Base-by-base conservation (phyloP, 2,797 vertebrate species). In the Sebastes diploproa region DNA sequence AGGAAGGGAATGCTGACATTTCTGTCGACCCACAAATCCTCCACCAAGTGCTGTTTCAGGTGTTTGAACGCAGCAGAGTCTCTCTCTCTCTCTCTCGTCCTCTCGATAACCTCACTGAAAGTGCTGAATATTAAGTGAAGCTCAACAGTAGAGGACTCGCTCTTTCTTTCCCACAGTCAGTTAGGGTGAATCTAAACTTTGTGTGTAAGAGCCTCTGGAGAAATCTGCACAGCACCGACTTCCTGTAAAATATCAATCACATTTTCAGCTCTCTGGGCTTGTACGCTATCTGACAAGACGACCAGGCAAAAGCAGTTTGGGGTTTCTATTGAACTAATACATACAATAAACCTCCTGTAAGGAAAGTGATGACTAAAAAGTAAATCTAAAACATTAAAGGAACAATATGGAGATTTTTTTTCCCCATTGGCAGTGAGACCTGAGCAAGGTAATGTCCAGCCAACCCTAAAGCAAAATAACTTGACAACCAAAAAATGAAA, bases 1-100 rank as follows among this genome's bases (percentile, higher is more conserved):
- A 29, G 68, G 67, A 83, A 78, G 72, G 63, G 80, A 90, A 71
- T 69, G 65, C 25, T 82, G 56, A 82, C 34, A 52, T 72, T 80
- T 84, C 13, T 12, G 8, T 60, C 0, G 8, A 60, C 16, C 34
- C 23, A 9, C 25, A 78, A 58, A 80, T 82, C 63, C 56, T 78
- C 42, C 72, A 63, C 61, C 5, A 6, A 71, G 58, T 55, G 64
- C 55, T 58, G 27, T 73, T 72, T 25, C 29, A 70, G 34, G 30
- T 67, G 74, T 69, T 56, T 32, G 6, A 71, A 66, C 34, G 27
- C 16, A 50, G 50, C 68, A 77, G 54, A 76, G 63, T 69, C 42
- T 75, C 67, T 63, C 56, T 30, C 34, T 52, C 29, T 32, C 36
- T 50, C 46, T 34, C 46, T 34, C 30, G 6, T 29, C 66, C 75